Evolutionary conservation across 2,797 vertebrate genomes (phyloP), one percentile per base, ranked within the genome.

Genomic region (Phalanger gymnotis): DNA sequence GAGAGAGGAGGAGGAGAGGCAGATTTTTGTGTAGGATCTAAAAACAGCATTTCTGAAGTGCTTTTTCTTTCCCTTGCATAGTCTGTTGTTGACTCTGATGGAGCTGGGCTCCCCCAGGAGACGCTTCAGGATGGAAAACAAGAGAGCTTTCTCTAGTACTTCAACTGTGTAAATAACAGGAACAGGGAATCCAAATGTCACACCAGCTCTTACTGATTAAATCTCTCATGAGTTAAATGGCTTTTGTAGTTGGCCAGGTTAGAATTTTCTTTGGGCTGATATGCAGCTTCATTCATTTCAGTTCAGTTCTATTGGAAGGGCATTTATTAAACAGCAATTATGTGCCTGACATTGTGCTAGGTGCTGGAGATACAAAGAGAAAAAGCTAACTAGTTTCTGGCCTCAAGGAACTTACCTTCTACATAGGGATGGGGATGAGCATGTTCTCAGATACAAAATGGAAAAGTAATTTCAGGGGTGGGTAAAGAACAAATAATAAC

Each of bases 31-130:
- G 61, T 92, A 87, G 57, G 9, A 92, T 95, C 94, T 96, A 97
- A 97, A 94, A 92, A 95, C 40, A 97, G 81, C 55, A 73, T 94
- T 95, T 58, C 51, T 9, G 9, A 94, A 93, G 91, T 81, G 55
- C 93, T 96, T 94, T 90, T 92, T 91, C 31, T 28, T 54, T 6
- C 87, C 54, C 11, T 54, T 27, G 34, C 56, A 91, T 47, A 91
- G 87, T 96, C 92, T 52, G 6, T 90, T 96, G 91, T 96, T 96
- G 97, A 96, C 93, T 97, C 95, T 96, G 93, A 98, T 94, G 94
- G 90, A 96, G 52, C 54, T 53, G 90, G 93, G 90, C 81, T 96
- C 93, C 14, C 16, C 0, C 52, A 97, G 91, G 73, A 66, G 91
- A 47, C n/a, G 73, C 73, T 94, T 94, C 94, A 91, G 66, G 25